These are phyloP conservation scores for Eulacestoma nigropectus DNA, from an alignment of 2,113 vertebrate species.

Conservation along the genomic window DNA sequence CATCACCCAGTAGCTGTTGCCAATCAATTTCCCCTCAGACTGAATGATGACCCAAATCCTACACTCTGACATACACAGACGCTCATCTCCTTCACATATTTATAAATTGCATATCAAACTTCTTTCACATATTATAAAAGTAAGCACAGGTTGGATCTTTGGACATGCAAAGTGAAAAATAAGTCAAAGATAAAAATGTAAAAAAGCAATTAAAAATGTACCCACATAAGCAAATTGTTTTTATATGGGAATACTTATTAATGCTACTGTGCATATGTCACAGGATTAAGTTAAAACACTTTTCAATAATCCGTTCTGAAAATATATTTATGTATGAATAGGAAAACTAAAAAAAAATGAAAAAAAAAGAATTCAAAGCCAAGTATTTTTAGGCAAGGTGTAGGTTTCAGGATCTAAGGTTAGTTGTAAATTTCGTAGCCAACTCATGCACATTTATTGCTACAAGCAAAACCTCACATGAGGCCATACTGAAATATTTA, in stretches of 20 bases:
- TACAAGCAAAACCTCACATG: neutral
- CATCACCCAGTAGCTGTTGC: neutral
- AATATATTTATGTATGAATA: neutral
- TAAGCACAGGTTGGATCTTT: neutral
- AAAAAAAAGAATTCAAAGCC: neutral
- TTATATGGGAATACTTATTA: neutral
- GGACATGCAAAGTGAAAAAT: neutral
- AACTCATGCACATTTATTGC: neutral
- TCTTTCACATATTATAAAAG: accelerated
- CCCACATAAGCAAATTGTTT: neutral
- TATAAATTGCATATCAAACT: neutral
- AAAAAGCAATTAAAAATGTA: neutral
- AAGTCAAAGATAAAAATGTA: neutral
- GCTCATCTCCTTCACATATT: neutral
- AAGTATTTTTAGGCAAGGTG: neutral
- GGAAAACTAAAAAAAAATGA: neutral
- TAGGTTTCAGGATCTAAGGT: neutral
- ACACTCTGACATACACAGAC: neutral
- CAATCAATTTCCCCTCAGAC: neutral
- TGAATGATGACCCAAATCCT: neutral
- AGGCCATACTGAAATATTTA: neutral
- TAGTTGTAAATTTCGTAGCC: neutral
- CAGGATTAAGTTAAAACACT: neutral
- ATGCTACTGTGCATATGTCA: neutral
- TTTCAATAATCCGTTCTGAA: neutral